Evolutionary conservation across 1,140 invertebrate genomes (phyloP), one percentile per base, ranked within the genome.

Genomic region (Caenorhabditis brenneri): DNA sequence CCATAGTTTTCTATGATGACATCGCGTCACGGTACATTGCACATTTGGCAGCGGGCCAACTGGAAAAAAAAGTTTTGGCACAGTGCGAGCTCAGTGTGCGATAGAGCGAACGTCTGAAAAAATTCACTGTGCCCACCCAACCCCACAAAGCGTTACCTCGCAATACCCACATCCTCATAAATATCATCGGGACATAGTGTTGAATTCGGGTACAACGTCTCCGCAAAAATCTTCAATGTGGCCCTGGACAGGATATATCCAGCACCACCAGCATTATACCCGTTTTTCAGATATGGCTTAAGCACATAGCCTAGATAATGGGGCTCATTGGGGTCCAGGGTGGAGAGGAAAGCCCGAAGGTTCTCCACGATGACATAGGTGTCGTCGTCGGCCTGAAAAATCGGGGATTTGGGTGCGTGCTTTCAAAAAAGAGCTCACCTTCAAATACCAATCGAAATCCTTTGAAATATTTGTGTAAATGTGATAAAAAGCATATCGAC

Each of bases 361-460:
- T 91, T 91, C 86, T 91, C 91, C 65, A 91, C 82, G 27, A 91
- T 89, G 16, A 91, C 86, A 53, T 89, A 92, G 0, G 91, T 91
- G 82, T 92, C 91, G 84, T 91, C 91, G 58, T 91, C 91, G 10
- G 89, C 88, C 85, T 90, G 89, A 42, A 91, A 87, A 85, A 88
- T n/a, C n/a, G n/a, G n/a, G 2, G 15, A 2, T 4, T 88, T 87
- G 87, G 88, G 65, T 90, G n/a, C n/a, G n/a, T 31, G 27, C 29
- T 80, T 3, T 80, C 5, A 5, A 12, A 39, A 79, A n/a, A 24
- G n/a, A 55, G 7, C 19, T 60, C 33, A 53, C 60, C 48, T 85
- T 85, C 55, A 85, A 29, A 48, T 85, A 85, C 84, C 84, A 85
- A 60, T 85, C 84, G 31, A 85, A 85, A 10, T 81, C 58, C 5